A percentile compares a stretch with the other conserved stretches of the same genome.
Conservation (phyloP, 1,140 invertebrate genomes). For the Lordiphosa clarofinis region DNA sequence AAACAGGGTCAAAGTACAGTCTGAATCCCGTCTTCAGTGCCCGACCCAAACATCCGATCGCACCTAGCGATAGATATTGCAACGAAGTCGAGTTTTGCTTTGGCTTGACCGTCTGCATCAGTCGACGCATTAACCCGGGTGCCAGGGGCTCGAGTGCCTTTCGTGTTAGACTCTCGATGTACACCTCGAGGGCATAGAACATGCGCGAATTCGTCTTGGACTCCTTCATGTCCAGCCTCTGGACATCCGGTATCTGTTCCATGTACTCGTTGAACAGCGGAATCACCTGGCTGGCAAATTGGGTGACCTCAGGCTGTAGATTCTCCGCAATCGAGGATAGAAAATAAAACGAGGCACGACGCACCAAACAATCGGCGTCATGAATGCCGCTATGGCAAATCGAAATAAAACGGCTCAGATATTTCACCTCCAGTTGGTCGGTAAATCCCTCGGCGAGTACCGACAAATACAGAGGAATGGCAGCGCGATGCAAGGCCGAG, state of each 20-base stretch:
- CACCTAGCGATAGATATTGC: constrained; percentile 14
- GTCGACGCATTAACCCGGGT: background rate
- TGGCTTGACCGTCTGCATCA: constrained; percentile 1
- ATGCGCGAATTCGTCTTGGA: constrained; percentile 4
- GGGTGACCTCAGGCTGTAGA: constrained; percentile 29
- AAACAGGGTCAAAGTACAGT: constrained; percentile 11
- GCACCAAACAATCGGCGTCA: constrained; percentile 13
- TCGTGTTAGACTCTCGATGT: constrained; percentile 13
- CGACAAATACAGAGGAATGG: constrained; percentile 3
- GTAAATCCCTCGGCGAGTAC: constrained; percentile 20
- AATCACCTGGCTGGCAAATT: constrained; percentile 5
- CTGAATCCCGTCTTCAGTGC: background rate
- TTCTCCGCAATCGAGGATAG: constrained; percentile 17
- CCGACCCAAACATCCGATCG: constrained; percentile 11
- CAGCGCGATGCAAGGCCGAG: constrained; percentile 3
- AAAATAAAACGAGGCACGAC: constrained; percentile 1
- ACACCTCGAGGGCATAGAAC: constrained; percentile 29
- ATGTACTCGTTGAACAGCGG: constrained; percentile 16
- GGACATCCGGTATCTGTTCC: background rate
- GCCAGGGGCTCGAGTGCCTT: constrained; percentile 1
- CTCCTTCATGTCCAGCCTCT: background rate
- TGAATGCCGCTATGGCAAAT: constrained; percentile 9
- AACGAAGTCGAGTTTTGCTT: constrained; percentile 6
- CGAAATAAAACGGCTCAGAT: constrained; percentile 3
- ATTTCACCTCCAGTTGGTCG: background rate